Conservation (phyloP, 1,140 invertebrate species). For the Drosophila tropicalis region DNA sequence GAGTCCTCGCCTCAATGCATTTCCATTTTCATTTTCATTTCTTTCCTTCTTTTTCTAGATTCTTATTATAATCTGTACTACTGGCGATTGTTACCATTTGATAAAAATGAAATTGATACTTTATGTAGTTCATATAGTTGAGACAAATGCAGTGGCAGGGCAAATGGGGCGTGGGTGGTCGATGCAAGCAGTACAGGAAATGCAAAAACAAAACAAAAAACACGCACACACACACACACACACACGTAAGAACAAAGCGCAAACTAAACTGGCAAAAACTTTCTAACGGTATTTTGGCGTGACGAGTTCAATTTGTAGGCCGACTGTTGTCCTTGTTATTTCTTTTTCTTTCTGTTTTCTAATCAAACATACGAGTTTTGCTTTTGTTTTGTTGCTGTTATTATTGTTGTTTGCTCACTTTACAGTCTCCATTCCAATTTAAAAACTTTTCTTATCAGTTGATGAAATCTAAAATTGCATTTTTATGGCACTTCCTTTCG, state of each 20-base stretch:
- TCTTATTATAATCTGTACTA: conserved; percentile 62
- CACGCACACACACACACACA: neutral
- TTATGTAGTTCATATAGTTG: conserved; percentile 36
- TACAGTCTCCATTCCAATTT: conserved; percentile 78
- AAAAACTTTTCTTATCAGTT: conserved; percentile 81
- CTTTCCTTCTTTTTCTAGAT: conserved; percentile 48
- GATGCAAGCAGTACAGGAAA: neutral
- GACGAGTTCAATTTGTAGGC: conserved; percentile 69
- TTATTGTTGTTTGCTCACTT: conserved; percentile 60
- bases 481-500: conserved; percentile 40
- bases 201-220: neutral
- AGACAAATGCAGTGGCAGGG: conserved; percentile 15
- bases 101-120: conserved; percentile 74
- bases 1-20: conserved; percentile 48
- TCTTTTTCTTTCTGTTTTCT: conserved; percentile 63
- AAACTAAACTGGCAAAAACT: conserved; percentile 51
- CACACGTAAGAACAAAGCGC: neutral
- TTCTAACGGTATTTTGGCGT: conserved; percentile 77
- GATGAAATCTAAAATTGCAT: conserved; percentile 81
- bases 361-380: conserved; percentile 63
- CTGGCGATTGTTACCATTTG: conserved; percentile 60
- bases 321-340: conserved; percentile 27
- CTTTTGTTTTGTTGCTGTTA: conserved; percentile 26
- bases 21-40: conserved; percentile 43
- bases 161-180: conserved; percentile 38